Evolutionary conservation across 2,113 vertebrate species (phyloP).

Genomic region (Mixornis gularis): DNA sequence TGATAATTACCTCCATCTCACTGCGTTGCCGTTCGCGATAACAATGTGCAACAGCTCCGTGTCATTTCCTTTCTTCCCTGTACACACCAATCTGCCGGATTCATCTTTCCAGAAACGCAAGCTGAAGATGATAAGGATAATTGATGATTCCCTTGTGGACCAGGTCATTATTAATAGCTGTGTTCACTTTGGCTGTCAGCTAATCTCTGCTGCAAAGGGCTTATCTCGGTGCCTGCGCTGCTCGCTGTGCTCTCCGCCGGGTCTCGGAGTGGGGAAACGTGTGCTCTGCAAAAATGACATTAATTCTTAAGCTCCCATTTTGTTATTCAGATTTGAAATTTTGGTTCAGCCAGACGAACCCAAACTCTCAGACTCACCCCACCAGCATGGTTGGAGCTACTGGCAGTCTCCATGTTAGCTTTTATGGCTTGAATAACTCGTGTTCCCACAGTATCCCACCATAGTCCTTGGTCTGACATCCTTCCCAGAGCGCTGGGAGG

Average conservation of each 20-base stretch:
- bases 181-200: neutral
- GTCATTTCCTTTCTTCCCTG: neutral
- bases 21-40: neutral
- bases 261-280: neutral
- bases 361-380: neutral
- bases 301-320: neutral
- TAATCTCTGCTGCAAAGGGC: neutral
- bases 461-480: too few relatives aligned
- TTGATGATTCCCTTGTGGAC: conserved; percentile 13
- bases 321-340: neutral
- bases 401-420: rapidly evolving
- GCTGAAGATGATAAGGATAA: neutral
- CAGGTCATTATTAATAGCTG: neutral
- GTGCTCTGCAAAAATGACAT: neutral
- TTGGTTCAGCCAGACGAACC: neutral
- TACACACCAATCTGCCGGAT: neutral
- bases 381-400: rapidly evolving
- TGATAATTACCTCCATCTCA: neutral
- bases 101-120: neutral
- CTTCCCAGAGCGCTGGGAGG: rapidly evolving
- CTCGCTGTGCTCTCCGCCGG: neutral
- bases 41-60: neutral
- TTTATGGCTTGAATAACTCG: rapidly evolving
- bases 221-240: neutral
- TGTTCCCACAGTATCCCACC: rapidly evolving